Conservation (phyloP, 2,888 invertebrate species). For the Gonocerus acuteangulatus region DNA sequence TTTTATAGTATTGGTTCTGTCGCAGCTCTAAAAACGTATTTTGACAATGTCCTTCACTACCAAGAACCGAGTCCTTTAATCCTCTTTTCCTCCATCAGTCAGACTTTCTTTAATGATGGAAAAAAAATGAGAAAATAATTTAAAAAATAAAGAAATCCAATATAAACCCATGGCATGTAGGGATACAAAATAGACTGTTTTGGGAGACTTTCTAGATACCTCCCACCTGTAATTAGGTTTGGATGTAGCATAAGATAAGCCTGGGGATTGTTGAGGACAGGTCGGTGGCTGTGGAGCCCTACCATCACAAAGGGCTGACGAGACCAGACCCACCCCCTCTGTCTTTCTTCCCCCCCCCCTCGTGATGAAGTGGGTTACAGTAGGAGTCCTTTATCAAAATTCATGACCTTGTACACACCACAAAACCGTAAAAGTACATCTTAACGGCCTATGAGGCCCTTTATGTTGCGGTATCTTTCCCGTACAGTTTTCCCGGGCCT, state of each 20-base stretch:
- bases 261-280: not conserved
- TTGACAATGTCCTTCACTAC: too few relatives aligned
- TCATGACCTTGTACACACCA: not conserved
- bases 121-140: too few relatives aligned
- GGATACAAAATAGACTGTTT: too few relatives aligned
- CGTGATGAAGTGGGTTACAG: not conserved
- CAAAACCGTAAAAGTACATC: not conserved
- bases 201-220: too few relatives aligned
- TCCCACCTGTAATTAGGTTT: not conserved
- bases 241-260: not conserved
- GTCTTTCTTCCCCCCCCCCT: too few relatives aligned
- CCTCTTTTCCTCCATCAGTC: too few relatives aligned
- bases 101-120: too few relatives aligned
- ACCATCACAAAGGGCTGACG: not conserved
- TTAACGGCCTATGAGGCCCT: not conserved
- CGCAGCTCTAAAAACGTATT: too few relatives aligned
- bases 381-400: not conserved
- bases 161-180: too few relatives aligned
- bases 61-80: too few relatives aligned
- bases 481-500: not conserved
- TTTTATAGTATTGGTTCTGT: too few relatives aligned
- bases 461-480: not conserved
- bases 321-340: not conserved
- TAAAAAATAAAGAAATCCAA: too few relatives aligned
- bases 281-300: not conserved